Percentiles rank a stretch among this genome's conserved stretches.
phyloP scores from a whole-genome alignment of 2,113 vertebrate genomes.

The Chloropsis cyanopogon region DNA sequence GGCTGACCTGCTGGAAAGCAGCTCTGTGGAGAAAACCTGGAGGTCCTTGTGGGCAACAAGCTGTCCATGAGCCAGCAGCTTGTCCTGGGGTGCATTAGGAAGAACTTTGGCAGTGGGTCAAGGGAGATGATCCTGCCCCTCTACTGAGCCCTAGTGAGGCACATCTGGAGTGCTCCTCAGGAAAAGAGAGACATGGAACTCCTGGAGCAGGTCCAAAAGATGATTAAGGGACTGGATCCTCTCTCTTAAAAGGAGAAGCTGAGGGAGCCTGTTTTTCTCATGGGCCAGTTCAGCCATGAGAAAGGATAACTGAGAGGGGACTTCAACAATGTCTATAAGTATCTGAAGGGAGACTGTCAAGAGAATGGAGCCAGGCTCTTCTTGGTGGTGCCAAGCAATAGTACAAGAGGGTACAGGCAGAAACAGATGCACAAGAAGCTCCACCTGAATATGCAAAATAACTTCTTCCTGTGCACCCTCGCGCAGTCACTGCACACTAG shows the following conservation, averaged over 20 bases:
- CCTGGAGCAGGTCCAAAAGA: background rate
- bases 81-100: background rate
- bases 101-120: accelerated
- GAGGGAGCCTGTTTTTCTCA: too few relatives aligned
- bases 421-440: background rate
- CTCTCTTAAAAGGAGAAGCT: background rate
- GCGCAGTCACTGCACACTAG: background rate
- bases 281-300: background rate
- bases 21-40: background rate
- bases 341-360: background rate
- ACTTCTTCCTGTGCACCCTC: background rate
- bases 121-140: background rate
- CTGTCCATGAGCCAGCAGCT: background rate
- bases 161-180: background rate
- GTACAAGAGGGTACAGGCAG: background rate
- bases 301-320: background rate
- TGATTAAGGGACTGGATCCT: background rate
- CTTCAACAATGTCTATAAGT: too few relatives aligned
- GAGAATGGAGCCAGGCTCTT: background rate
- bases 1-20: background rate
- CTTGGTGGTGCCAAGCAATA: background rate
- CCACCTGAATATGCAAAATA: background rate
- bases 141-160: background rate
- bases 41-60: background rate
- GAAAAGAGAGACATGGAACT: background rate